Evolutionary conservation across 23 tunicate species (phyloP).

Genomic region (Styela clava): DNA sequence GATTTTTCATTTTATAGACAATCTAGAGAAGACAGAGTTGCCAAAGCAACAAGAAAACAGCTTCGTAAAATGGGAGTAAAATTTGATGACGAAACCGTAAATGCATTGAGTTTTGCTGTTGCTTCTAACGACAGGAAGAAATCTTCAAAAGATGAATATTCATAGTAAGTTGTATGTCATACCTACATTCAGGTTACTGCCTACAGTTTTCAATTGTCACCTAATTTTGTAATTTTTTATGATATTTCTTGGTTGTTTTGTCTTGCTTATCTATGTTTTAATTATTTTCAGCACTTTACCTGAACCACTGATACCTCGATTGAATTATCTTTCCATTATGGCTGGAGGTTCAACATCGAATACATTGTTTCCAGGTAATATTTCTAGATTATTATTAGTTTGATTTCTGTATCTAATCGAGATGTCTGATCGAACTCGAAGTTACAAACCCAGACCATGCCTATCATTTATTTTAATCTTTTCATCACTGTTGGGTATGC

Average conservation of each 20-base stretch:
- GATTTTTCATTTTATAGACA: background rate
- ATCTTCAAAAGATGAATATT: background rate
- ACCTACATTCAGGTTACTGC: too few relatives aligned
- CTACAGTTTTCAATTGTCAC: too few relatives aligned
- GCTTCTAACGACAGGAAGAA: background rate
- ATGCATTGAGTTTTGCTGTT: background rate
- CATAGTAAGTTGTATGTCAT: background rate
- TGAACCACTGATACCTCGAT: conserved; percentile 6
- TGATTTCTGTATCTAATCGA: too few relatives aligned
- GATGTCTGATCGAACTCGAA: too few relatives aligned
- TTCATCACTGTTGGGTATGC: too few relatives aligned
- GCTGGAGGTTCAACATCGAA: background rate
- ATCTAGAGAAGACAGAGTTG: conserved; percentile 1
- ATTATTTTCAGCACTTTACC: conserved; percentile 5
- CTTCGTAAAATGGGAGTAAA: conserved; percentile 26
- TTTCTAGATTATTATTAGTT: too few relatives aligned
- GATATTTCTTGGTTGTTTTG: background rate
- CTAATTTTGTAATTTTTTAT: background rate
- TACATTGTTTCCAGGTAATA: background rate
- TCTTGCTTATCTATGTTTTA: background rate
- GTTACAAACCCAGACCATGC: too few relatives aligned
- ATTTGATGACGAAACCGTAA: conserved; percentile 6
- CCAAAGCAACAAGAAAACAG: conserved; percentile 18
- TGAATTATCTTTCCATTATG: background rate
- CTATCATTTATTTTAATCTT: too few relatives aligned